Percentiles rank a stretch among this genome's conserved stretches.
These are phyloP conservation scores for Strigops habroptila DNA, from an alignment of 2,113 vertebrate species.

Conservation along the genomic window DNA sequence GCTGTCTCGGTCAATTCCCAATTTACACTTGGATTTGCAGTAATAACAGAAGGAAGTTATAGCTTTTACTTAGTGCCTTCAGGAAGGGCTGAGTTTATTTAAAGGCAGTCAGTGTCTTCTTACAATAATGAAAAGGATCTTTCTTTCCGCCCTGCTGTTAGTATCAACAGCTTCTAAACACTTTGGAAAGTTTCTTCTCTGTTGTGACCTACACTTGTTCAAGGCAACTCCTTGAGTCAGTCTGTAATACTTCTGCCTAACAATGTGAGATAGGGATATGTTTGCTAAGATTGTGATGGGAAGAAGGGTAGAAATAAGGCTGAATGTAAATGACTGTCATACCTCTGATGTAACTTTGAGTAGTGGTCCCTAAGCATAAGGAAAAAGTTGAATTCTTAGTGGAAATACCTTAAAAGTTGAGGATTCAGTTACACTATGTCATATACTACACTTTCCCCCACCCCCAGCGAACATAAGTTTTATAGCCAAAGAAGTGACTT, in stretches of 20 bases:
- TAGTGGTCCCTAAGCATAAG: not conserved
- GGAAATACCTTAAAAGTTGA: not conserved
- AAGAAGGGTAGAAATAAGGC: not conserved
- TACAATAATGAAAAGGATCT: not conserved
- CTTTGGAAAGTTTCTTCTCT: not conserved
- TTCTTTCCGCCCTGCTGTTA: not conserved
- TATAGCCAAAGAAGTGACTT: not conserved
- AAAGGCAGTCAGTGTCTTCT: not conserved
- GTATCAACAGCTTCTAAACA: not conserved
- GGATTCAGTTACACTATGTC: not conserved
- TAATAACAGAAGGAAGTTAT: not conserved
- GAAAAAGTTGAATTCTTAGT: not conserved
- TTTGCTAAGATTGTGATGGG: not conserved
- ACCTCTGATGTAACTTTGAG: not conserved
- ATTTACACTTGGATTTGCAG: not conserved
- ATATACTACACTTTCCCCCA: rapidly evolving
- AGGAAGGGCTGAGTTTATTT: not conserved
- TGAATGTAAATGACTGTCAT: not conserved
- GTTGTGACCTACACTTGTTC: not conserved
- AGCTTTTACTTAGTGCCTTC: not conserved
- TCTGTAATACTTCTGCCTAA: not conserved
- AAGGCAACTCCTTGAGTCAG: not conserved
- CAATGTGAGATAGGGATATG: not conserved
- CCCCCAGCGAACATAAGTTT: not conserved
- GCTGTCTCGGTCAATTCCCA: not conserved